Percentiles rank a stretch among this genome's conserved stretches.
These are phyloP conservation scores for Cataglyphis altisquamis DNA, from an alignment of 2,888 invertebrate species.

Conservation along the genomic window DNA sequence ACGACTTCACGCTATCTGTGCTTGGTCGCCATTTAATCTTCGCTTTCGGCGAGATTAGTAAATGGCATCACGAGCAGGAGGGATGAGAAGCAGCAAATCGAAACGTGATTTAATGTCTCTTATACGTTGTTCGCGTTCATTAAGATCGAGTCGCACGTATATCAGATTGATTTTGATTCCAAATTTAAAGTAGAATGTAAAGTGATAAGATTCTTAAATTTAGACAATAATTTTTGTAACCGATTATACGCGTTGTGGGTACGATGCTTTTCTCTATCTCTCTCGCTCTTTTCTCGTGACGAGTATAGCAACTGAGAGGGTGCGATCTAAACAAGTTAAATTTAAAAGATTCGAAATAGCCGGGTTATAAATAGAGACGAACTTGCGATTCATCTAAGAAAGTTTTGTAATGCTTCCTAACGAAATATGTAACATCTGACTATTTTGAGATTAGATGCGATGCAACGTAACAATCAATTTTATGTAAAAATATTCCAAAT, in stretches of 20 bases:
- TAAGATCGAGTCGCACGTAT: neutral
- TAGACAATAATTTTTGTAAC: conserved; percentile 14
- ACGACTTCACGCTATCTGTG: conserved; percentile 32
- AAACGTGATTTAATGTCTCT: conserved; percentile 18
- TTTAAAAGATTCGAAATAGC: conserved; percentile 43
- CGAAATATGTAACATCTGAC: conserved; percentile 15
- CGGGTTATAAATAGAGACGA: conserved; percentile 35
- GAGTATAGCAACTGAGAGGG: conserved; percentile 18
- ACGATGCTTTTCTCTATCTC: neutral
- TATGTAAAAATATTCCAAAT: neutral
- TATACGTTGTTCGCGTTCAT: neutral
- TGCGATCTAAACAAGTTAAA: conserved; percentile 48
- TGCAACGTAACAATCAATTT: neutral
- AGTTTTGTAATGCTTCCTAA: conserved; percentile 29
- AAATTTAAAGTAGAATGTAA: neutral
- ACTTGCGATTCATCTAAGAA: conserved; percentile 30
- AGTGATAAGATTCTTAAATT: conserved; percentile 25
- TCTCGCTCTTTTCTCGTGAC: neutral
- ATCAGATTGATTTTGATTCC: conserved; percentile 15
- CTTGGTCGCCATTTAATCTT: conserved; percentile 28
- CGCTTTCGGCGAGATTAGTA: conserved; percentile 63
- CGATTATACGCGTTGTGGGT: neutral
- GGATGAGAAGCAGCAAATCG: conserved; percentile 33
- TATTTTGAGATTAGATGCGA: conserved; percentile 6
- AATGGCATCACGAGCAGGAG: conserved; percentile 49